Conservation (phyloP, 2,113 vertebrate genomes). For the Pelodiscus sinensis region DNA sequence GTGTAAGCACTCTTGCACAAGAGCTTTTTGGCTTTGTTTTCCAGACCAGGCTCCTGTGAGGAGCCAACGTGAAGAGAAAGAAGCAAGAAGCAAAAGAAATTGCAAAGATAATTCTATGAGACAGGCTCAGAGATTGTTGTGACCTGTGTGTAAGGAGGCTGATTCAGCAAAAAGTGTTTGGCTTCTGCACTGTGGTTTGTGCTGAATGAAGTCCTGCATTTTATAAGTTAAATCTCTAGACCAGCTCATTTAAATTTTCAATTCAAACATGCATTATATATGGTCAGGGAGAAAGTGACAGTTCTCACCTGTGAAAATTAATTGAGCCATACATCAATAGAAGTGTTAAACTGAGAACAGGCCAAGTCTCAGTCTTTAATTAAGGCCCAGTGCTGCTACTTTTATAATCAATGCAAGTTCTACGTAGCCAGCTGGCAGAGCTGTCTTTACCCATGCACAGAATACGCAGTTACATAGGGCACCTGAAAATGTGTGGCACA, state of each 20-base stretch:
- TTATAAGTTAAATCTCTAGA: background rate
- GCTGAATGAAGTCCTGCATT: background rate
- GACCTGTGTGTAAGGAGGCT: background rate
- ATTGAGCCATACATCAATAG: background rate
- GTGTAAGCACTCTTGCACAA: too few species aligned
- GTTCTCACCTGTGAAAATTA: background rate
- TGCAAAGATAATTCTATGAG: background rate
- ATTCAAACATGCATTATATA: background rate
- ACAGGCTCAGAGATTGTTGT: background rate
- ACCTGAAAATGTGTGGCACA: too few species aligned
- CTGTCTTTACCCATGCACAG: too few species aligned
- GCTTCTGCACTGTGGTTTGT: background rate
- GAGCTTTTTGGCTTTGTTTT: background rate
- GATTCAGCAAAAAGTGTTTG: background rate
- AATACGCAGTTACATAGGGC: too few species aligned
- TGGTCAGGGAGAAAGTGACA: background rate
- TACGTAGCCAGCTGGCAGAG: background rate
- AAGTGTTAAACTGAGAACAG: background rate
- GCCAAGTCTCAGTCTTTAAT: background rate
- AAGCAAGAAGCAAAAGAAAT: background rate
- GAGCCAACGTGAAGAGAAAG: background rate
- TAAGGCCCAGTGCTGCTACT: background rate
- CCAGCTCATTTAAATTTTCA: background rate
- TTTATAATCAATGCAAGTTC: background rate
- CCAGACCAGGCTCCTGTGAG: background rate